Evolutionary conservation across 1,140 invertebrate genomes (phyloP), one percentile per base, ranked within the genome.

Genomic region (Uloborus diversus): DNA sequence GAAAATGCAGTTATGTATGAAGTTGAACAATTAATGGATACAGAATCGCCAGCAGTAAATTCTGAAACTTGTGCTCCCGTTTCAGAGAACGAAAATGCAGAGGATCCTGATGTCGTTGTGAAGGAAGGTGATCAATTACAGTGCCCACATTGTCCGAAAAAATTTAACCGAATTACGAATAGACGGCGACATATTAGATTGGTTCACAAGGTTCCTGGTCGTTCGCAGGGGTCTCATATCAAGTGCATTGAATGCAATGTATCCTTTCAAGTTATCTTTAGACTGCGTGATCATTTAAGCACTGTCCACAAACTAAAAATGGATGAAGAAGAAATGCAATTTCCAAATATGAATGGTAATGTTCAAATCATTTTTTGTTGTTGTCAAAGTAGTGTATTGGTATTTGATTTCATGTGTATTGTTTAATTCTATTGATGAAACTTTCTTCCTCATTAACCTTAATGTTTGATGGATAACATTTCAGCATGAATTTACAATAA

Each of bases 341-440:
- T 66, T 30, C 64, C 64, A 47, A 66, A 49, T 17, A 47, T 66
- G 20, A 17, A 23, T 27, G 64, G 64, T 66, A 66, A 66, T 49
- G 17, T 64, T 47, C 9, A 47, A 47, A 47, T 9, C 17, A 47
- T 47, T 17, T 47, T 47, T 47, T 9, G 17, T 17, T 47, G 37
- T 47, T 17, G 17, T 47, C 17, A 47, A 9, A 47, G 9, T n/a
- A n/a, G n/a, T n/a, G n/a, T n/a, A n/a, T n/a, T n/a, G n/a, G n/a
- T n/a, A n/a, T n/a, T n/a, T n/a, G n/a, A n/a, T n/a, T n/a, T n/a
- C n/a, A n/a, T n/a, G n/a, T n/a, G n/a, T n/a, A n/a, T n/a, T n/a
- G n/a, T n/a, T n/a, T n/a, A n/a, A n/a, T n/a, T n/a, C n/a, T n/a
- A n/a, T n/a, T n/a, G n/a, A n/a, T n/a, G n/a, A n/a, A n/a, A n/a